These are phyloP conservation scores for Proisotoma minuta DNA, from an alignment of 2,888 invertebrate species.

Conservation along the genomic window DNA sequence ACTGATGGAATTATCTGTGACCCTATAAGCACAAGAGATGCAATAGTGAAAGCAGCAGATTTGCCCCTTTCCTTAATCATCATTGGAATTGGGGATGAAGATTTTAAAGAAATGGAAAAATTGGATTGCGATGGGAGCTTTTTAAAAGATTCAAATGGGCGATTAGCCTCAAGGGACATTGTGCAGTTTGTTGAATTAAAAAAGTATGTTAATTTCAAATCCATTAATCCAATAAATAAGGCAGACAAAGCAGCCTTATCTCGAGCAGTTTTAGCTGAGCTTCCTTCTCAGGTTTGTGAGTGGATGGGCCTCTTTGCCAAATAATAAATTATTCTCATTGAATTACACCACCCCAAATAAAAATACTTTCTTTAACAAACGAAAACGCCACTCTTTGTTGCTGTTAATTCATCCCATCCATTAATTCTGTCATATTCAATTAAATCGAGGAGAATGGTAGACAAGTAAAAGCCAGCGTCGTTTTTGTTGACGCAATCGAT, in stretches of 20 bases:
- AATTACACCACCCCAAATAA: not conserved
- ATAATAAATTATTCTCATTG: not conserved
- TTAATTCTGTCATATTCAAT: no score
- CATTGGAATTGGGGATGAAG: conserved; percentile 50
- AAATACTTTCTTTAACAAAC: no score
- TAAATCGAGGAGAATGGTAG: no score
- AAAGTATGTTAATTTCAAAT: conserved; percentile 26
- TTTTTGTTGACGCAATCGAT: no score
- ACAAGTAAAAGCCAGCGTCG: no score
- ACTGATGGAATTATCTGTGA: conserved; percentile 56
- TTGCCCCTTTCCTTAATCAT: conserved; percentile 57
- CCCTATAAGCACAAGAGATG: conserved; percentile 51
- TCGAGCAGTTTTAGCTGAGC: conserved; percentile 23
- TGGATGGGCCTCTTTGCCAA: conserved; percentile 25
- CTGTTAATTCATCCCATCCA: no score
- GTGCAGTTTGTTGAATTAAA: conserved; percentile 54
- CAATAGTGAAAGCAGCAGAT: conserved; percentile 50
- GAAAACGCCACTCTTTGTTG: no score
- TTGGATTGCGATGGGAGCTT: conserved; percentile 29
- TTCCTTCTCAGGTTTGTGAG: conserved; percentile 27
- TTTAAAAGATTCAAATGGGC: conserved; percentile 38
- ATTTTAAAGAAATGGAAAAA: conserved; percentile 29
- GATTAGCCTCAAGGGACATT: conserved; percentile 55
- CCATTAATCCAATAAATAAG: conserved; percentile 18
- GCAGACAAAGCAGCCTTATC: conserved; percentile 20